These are phyloP conservation scores for Rhopalosiphum padi DNA, from an alignment of 1,140 invertebrate species.

Conservation along the genomic window DNA sequence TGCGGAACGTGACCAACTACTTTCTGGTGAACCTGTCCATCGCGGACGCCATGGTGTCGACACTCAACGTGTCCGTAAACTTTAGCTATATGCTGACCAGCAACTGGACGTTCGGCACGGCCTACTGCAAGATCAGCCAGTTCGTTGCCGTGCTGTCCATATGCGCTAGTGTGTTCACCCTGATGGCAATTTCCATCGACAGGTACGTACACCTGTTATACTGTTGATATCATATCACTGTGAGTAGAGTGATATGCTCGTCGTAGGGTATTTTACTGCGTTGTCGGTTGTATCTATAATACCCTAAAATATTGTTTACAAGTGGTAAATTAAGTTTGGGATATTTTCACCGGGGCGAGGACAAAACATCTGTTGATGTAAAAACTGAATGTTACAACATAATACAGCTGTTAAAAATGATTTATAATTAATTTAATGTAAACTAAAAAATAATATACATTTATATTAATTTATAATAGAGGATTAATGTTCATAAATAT, in stretches of 20 bases:
- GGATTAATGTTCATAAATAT: neutral
- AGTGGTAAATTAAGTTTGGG: no score
- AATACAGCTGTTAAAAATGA: no score
- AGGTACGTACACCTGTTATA: slow-evolving; percentile 73
- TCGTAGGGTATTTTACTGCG: neutral
- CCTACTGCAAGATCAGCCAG: slow-evolving; percentile 93
- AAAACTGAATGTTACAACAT: neutral
- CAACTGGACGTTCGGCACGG: slow-evolving; percentile 91
- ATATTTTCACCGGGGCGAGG: no score
- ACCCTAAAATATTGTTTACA: neutral
- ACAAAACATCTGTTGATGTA: neutral
- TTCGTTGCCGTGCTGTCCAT: slow-evolving; percentile 92
- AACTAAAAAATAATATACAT: neutral
- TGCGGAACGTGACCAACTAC: slow-evolving; percentile 96
- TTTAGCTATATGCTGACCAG: slow-evolving; percentile 91
- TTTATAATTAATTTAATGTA: neutral
- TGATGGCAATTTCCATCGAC: slow-evolving; percentile 96
- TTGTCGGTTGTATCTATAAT: neutral
- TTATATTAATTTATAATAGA: neutral
- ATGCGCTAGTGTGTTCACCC: slow-evolving; percentile 90
- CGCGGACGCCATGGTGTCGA: slow-evolving; percentile 90
- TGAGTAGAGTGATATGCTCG: neutral
- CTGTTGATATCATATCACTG: neutral
- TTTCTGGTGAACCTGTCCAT: slow-evolving; percentile 94
- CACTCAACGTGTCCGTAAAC: slow-evolving; percentile 92